A percentile compares a stretch with the other conserved stretches of the same genome.
Conservation (phyloP, 2,888 invertebrate genomes). For the Oligia latruncula region DNA sequence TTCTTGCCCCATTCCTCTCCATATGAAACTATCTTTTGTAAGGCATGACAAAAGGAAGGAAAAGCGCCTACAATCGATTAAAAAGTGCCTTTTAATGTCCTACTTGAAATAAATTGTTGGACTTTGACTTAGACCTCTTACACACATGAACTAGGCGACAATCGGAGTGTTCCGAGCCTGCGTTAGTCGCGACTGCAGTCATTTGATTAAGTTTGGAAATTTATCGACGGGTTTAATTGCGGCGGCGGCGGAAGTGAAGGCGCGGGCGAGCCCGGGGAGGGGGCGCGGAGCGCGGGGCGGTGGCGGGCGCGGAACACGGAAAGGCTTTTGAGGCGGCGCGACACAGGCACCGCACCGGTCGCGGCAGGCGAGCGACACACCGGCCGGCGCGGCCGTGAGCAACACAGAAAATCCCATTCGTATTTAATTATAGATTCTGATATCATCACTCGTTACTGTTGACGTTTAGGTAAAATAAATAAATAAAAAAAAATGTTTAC, state of each 20-base stretch:
- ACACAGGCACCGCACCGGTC: constrained; percentile 72
- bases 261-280: constrained; percentile 32
- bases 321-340: constrained; percentile 89
- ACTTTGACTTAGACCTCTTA: neutral
- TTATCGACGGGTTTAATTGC: constrained; percentile 73
- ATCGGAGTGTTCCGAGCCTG: constrained; percentile 14
- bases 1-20: neutral
- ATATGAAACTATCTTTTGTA: neutral
- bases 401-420: neutral
- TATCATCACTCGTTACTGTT: neutral
- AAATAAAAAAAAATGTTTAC: no score
- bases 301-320: constrained; percentile 82
- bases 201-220: constrained; percentile 71
- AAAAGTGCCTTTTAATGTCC: neutral
- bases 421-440: neutral
- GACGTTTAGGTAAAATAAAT: neutral
- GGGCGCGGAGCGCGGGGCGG: constrained; percentile 45
- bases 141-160: neutral
- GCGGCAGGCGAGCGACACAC: constrained; percentile 66
- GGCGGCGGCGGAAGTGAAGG: constrained; percentile 61
- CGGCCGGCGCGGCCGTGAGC: constrained; percentile 26
- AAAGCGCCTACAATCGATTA: neutral
- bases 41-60: neutral
- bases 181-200: constrained; percentile 35
- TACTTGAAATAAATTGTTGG: neutral